These are phyloP conservation scores for Rattus norvegicus DNA, from an alignment of 2,113 vertebrate genomes.

Conservation along the genomic window GRCr8 NC_086033.1:99210501-99211000, in stretches of 20 bases:
- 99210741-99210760: neutral
- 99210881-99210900: neutral
- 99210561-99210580: neutral
- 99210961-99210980: accelerated
- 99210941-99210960: neutral
- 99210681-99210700: neutral
- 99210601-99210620: neutral
- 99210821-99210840: neutral
- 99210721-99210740: neutral
- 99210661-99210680: neutral
- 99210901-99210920: neutral
- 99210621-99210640: neutral
- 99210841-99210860: neutral
- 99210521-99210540: neutral
- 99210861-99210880: neutral
- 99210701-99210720: neutral
- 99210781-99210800: neutral
- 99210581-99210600: neutral
- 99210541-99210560: neutral
- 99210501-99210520: conserved; percentile 4
- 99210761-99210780: neutral
- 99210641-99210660: neutral
- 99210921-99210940: neutral
- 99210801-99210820: neutral
- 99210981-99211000: neutral